Conservation (phyloP, 2,797 vertebrate species). For the Leptoclinus maculatus region DNA sequence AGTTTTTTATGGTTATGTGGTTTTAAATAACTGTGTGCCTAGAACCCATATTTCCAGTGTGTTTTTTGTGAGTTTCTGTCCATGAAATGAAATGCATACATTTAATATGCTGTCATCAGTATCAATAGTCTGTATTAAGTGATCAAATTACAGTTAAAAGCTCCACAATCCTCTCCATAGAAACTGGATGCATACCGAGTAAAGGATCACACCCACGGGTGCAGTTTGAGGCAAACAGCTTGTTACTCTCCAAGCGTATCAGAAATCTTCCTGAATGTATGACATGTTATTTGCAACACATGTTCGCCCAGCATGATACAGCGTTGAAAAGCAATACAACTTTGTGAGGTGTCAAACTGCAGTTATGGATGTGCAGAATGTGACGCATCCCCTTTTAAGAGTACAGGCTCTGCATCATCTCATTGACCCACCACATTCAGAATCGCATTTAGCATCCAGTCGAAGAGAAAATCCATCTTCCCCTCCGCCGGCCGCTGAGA, state of each 20-base stretch:
- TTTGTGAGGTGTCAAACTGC: slow-evolving; percentile 48
- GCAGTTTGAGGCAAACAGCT: slow-evolving; percentile 13
- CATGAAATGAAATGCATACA: background rate
- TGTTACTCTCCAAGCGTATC: background rate
- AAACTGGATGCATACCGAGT: slow-evolving; percentile 15
- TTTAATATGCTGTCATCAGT: background rate
- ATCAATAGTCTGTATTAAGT: background rate
- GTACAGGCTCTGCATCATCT: slow-evolving; percentile 60
- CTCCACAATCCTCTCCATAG: background rate
- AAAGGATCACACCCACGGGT: slow-evolving; percentile 13
- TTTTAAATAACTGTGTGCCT: background rate
- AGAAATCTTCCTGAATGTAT: background rate
- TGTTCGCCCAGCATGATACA: background rate
- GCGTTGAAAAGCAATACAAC: slow-evolving; percentile 35
- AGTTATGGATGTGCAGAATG: slow-evolving; percentile 45
- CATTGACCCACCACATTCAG: slow-evolving; percentile 71
- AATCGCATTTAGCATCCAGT: slow-evolving; percentile 80
- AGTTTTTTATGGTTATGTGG: background rate
- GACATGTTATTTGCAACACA: slow-evolving; percentile 6
- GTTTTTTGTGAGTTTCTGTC: background rate
- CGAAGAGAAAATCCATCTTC: slow-evolving; percentile 79
- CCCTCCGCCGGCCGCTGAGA: slow-evolving; percentile 65
- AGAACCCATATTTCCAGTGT: background rate
- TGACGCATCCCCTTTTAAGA: slow-evolving; percentile 64
- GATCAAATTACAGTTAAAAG: background rate